Base-by-base conservation (phyloP, 2,888 invertebrate species). In the Noctua pronuba region DNA sequence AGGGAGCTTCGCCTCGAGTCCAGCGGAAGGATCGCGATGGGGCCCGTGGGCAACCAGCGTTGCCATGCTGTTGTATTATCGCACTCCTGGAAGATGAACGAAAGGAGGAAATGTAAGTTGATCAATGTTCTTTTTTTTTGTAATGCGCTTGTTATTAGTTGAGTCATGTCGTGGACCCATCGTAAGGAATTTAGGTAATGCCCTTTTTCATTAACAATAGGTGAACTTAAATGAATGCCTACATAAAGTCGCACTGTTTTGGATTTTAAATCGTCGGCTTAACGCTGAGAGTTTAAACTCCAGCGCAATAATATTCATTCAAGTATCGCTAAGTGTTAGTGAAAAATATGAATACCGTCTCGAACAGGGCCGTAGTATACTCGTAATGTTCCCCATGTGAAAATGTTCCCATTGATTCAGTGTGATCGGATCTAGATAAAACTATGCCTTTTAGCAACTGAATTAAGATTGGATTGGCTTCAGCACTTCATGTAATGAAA, bases 1-100 rank as follows among this genome's bases (percentile, higher is more conserved):
- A 99, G 96, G 0, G 99, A 99, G 91, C 99, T 99, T 66, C 97
- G 95, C 31, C 96, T 97, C 46, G 98, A 97, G 85, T 97, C 98
- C 38, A 99, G 97, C 13, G 99, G 99, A 73, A 99, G 95, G 41
- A 99, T 93, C 7, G 99, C 99, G 41, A 99, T 97, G 0, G 99
- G 99, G 1, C 99, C 99, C 5, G 97, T 98, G 0, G 99, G 98
- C 82, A 99, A 95, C 95, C 99, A 99, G 85, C 99, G 97, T 94
- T 99, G 99, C 99, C 99, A 99, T 0, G 99, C 99, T 5, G 98
- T 98, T 46, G 97, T 97, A 94, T 99, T 99, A 75, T 98, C 97
- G 24, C 97, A 97, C 67, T 97, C 96, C 98, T 98, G 94, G 1
- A 93, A 92, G 60, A 70, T 28, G 4, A 21, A 35, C 7, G 2